Evolutionary conservation across 2,888 invertebrate species (phyloP).

Genomic region (Drosophila nr. medialis): DNA sequence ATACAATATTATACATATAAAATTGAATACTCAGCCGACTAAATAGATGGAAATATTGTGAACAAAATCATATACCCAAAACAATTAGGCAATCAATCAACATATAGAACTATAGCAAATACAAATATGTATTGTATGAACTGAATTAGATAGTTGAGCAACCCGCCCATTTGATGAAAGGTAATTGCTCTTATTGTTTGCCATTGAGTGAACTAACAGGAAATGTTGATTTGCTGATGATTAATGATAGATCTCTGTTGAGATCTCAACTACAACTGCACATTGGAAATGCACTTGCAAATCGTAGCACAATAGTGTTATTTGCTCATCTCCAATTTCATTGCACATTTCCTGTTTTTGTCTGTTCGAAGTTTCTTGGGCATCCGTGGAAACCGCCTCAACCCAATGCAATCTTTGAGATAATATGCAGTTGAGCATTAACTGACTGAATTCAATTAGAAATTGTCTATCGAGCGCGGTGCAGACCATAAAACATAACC

Average conservation of each 20-base stretch:
- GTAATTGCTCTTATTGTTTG: conserved; percentile 7
- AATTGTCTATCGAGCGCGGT: conserved; percentile 43
- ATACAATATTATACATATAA: no score
- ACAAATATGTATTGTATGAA: not conserved
- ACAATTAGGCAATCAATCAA: no score
- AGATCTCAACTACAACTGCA: conserved; percentile 5
- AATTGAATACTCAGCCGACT: no score
- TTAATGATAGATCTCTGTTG: conserved; percentile 19
- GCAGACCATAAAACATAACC: conserved; percentile 20
- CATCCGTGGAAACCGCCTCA: conserved; percentile 14
- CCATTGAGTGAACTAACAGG: conserved; percentile 16
- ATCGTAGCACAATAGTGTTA: conserved; percentile 18
- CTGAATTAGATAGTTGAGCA: not conserved
- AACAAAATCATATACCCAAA: not conserved
- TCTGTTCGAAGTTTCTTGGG: conserved; percentile 12
- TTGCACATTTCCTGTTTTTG: conserved; percentile 48
- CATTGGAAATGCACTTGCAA: conserved; percentile 26
- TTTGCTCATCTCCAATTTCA: conserved; percentile 43
- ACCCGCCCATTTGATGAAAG: not conserved
- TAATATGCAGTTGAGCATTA: conserved; percentile 17
- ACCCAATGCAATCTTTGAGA: conserved; percentile 9
- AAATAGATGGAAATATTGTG: not conserved
- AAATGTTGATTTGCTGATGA: conserved; percentile 19
- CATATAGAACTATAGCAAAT: no score
- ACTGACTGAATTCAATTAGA: conserved; percentile 37